Percentiles rank a stretch among this genome's conserved stretches.
These are phyloP conservation scores for Scrobipalpa costella DNA, from an alignment of 2,888 invertebrate species.

Conservation along the genomic window DNA sequence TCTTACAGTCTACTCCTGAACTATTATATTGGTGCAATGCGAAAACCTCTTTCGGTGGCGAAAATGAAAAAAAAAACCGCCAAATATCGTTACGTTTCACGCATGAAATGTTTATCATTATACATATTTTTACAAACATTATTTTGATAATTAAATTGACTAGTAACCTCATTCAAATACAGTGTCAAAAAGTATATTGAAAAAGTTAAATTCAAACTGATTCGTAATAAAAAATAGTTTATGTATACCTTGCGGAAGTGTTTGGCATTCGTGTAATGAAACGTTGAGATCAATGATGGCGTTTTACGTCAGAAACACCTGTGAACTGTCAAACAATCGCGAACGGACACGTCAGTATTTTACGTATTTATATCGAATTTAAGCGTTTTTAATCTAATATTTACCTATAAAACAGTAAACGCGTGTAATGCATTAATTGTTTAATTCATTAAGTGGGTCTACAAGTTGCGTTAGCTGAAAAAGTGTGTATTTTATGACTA, in stretches of 20 bases:
- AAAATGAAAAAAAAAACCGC: neutral
- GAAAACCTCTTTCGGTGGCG: no score
- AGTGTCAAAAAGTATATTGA: no score
- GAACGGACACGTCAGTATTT: slow-evolving; percentile 73
- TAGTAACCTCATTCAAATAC: no score
- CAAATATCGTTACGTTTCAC: neutral
- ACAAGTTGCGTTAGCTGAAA: neutral
- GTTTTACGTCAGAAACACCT: slow-evolving; percentile 8
- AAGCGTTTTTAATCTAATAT: neutral
- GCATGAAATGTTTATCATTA: neutral
- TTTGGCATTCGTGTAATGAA: slow-evolving; percentile 41
- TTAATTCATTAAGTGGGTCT: neutral
- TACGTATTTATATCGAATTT: slow-evolving; percentile 39
- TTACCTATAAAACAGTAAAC: neutral
- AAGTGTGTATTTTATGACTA: neutral
- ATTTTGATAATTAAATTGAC: no score
- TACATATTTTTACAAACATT: neutral
- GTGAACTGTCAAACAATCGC: slow-evolving; percentile 42
- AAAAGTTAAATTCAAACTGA: no score
- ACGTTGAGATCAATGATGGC: slow-evolving; percentile 38
- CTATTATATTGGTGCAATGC: neutral
- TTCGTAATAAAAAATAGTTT: no score
- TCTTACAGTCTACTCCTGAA: neutral
- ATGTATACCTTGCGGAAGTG: no score
- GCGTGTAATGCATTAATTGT: neutral